Evolutionary conservation across 2,888 invertebrate species (phyloP).

Genomic region (Melipona beecheii): DNA sequence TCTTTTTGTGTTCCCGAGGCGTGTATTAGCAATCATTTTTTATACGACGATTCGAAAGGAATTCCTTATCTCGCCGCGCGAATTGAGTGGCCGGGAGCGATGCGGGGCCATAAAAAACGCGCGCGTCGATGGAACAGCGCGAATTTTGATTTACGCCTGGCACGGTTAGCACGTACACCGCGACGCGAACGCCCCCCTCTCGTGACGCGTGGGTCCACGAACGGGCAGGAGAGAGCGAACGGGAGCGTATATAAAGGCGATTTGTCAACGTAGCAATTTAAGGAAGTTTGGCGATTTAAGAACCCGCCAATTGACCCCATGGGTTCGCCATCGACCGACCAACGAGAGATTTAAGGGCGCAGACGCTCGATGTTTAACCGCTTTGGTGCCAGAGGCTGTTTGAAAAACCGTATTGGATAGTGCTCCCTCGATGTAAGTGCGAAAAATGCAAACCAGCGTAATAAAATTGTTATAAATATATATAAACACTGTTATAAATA

Average conservation of each 20-base stretch:
- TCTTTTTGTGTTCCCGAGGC: too few species aligned
- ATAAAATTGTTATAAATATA: too few species aligned
- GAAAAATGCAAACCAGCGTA: too few species aligned
- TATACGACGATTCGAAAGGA: background rate
- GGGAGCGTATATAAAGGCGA: conserved; percentile 62
- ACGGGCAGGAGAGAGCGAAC: conserved; percentile 22
- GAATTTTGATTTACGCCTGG: conserved; percentile 51
- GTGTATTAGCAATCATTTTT: too few species aligned
- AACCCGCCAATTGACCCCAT: conserved; percentile 61
- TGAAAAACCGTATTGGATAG: too few species aligned
- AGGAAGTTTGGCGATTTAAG: conserved; percentile 63
- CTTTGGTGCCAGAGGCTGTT: background rate
- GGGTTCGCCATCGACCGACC: conserved; percentile 25
- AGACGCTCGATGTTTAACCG: conserved; percentile 30
- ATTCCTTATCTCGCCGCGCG: conserved; percentile 7
- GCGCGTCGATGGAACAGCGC: conserved; percentile 39
- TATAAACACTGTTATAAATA: too few species aligned
- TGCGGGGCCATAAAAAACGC: conserved; percentile 28
- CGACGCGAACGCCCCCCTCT: too few species aligned
- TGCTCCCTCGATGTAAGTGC: too few species aligned
- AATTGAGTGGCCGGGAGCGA: conserved; percentile 10
- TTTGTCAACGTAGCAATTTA: conserved; percentile 55
- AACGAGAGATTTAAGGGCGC: conserved; percentile 17
- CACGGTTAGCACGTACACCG: conserved; percentile 19
- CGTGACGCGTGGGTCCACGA: background rate